A percentile compares a stretch with the other conserved stretches of the same genome.
Evolutionary conservation across 2,113 vertebrate genomes (phyloP).

Genomic region (Hemichromis elongatus): DNA sequence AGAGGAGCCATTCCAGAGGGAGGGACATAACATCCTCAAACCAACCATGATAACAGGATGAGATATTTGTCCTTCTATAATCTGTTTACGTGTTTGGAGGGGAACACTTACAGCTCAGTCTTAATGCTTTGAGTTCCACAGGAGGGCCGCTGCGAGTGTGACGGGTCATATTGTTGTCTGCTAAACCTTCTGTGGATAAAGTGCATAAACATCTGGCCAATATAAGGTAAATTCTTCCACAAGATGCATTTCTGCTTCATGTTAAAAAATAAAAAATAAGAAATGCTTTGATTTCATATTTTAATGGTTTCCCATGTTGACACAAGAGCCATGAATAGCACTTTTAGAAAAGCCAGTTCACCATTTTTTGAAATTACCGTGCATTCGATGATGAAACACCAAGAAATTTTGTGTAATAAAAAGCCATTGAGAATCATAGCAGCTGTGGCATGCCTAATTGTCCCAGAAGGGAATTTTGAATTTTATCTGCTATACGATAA

Average conservation of each 20-base stretch:
- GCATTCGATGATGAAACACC: constrained; percentile 22
- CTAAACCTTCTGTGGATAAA: neutral
- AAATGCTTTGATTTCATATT: neutral
- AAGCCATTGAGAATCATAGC: neutral
- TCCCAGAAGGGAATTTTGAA: constrained; percentile 14
- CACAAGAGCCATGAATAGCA: neutral
- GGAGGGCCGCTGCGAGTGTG: neutral
- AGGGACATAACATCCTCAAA: constrained; percentile 21
- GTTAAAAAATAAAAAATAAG: neutral
- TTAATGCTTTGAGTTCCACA: neutral
- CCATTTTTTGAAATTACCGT: neutral
- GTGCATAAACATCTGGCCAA: neutral
- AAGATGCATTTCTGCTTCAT: neutral
- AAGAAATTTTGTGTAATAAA: constrained; percentile 5
- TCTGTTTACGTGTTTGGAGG: neutral
- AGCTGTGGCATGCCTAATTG: neutral
- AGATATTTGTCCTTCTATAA: constrained; percentile 6
- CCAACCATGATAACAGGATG: constrained; percentile 20
- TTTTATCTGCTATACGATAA: constrained; percentile 11
- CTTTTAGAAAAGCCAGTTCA: neutral
- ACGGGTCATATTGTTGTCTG: neutral
- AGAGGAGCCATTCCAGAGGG: neutral
- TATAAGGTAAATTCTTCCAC: neutral
- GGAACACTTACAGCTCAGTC: neutral
- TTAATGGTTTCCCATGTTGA: neutral